Percentiles rank a stretch among this genome's conserved stretches.
Conservation (phyloP, 2,888 invertebrate species). For the Philopedon plagiatum region DNA sequence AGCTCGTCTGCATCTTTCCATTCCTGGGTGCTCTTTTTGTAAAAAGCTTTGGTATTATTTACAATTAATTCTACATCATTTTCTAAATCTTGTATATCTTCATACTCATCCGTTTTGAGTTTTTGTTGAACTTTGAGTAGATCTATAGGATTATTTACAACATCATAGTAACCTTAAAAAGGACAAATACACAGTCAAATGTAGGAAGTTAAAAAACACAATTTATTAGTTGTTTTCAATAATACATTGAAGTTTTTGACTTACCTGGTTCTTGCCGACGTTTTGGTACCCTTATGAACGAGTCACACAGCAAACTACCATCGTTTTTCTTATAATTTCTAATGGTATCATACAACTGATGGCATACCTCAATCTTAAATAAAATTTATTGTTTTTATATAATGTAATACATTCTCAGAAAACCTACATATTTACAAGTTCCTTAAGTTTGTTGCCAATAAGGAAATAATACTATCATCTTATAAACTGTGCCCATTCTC, state of each 20-base stretch:
- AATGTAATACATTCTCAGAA: too few relatives aligned
- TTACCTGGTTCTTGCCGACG: constrained; percentile 88
- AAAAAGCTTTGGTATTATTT: constrained; percentile 95
- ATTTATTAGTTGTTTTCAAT: neutral
- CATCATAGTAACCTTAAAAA: constrained; percentile 85
- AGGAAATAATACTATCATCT: too few relatives aligned
- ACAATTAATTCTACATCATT: constrained; percentile 92
- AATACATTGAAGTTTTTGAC: neutral
- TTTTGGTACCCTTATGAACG: constrained; percentile 95
- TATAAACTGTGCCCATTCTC: too few relatives aligned
- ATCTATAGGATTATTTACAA: constrained; percentile 96
- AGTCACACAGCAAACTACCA: constrained; percentile 90
- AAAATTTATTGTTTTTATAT: too few relatives aligned
- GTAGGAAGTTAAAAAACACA: neutral
- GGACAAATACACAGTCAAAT: too few relatives aligned
- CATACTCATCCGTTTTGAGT: constrained; percentile 96
- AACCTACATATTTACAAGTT: too few relatives aligned
- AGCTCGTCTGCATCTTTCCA: constrained; percentile 91
- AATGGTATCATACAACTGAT: constrained; percentile 93
- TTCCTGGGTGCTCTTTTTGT: constrained; percentile 88
- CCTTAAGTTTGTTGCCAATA: too few relatives aligned
- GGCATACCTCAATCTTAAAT: constrained; percentile 84
- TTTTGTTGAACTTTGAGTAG: constrained; percentile 96
- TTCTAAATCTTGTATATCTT: constrained; percentile 92
- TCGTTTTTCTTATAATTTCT: constrained; percentile 93